Base-by-base conservation (phyloP, 1,140 invertebrate genomes). In the Pararge aegeria region DNA sequence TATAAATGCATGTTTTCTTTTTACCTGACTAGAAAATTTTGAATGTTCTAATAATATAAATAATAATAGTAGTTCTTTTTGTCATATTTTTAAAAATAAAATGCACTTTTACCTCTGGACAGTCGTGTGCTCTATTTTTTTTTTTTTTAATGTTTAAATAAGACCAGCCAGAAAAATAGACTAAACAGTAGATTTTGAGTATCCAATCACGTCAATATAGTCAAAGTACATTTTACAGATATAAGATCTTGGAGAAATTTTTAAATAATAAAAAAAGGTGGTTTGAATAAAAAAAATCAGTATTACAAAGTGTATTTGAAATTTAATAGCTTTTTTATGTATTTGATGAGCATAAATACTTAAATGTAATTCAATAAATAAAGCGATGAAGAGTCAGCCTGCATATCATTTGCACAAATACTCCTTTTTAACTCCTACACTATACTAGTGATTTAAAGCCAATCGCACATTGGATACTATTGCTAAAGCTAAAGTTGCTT, bases 1-100 rank as follows among this genome's bases (percentile, higher is more conserved):
- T 86, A 88, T 88, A 88, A 88, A 88, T 88, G 83, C 84, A 84
- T 65, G 62, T 72, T 46, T 73, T 37, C n/a, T 72, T 46, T 73
- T 24, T 58, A 73, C 66, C 80, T 80, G 84, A 87, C 83, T 87
- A 86, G 82, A 87, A 61, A 85, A 85, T 84, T 85, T 83, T 75
- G 79, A 79, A 46, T 42, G 38, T 53, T 34, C 9, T 12, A 12
- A 34, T 34, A 34, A 34, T 10, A 34, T 12, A 12, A 34, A 1
- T 34, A n/a, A n/a, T 24, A 24, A 24, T 24, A 4, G 24, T 7
- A 24, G 27, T 27, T 1, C 27, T 4, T 27, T 3, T 7, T 27
- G 27, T 4, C 24, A 27, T 27, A 27, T 7, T 27, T 7, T 27
- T 27, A n/a, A n/a, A n/a, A n/a, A n/a, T n/a, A n/a, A n/a, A n/a